These are phyloP conservation scores for Alca torda DNA, from an alignment of 2,797 vertebrate species.

Conservation along the genomic window DNA sequence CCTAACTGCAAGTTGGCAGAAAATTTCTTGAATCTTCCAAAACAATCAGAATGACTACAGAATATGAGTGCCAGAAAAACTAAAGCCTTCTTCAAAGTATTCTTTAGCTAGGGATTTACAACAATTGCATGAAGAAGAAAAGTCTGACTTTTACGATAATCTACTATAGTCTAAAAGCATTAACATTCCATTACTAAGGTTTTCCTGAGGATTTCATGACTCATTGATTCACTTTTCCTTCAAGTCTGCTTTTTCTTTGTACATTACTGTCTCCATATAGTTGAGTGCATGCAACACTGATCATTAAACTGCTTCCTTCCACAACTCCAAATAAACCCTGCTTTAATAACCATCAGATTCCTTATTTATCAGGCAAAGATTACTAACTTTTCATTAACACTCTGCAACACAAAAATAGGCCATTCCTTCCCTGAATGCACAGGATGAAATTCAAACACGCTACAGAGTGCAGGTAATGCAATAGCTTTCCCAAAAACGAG, in stretches of 20 bases:
- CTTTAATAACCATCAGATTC: conserved; percentile 50
- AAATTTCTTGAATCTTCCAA: conserved; percentile 72
- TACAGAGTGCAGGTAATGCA: conserved; percentile 39
- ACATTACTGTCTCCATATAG: conserved; percentile 58
- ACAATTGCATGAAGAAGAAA: conserved; percentile 77
- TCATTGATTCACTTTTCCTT: conserved; percentile 76
- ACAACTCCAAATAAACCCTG: conserved; percentile 39
- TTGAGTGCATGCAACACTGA: conserved; percentile 44
- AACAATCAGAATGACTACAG: conserved; percentile 77
- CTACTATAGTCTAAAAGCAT: conserved; percentile 85
- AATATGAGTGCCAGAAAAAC: conserved; percentile 75
- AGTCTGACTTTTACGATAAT: conserved; percentile 89
- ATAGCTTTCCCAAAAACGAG: not conserved
- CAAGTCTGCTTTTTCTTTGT: conserved; percentile 70
- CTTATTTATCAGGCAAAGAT: conserved; percentile 43
- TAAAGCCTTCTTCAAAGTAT: conserved; percentile 78
- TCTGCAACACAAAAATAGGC: not conserved
- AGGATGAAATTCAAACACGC: conserved; percentile 36
- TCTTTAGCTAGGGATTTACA: conserved; percentile 79
- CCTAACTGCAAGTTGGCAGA: conserved; percentile 67
- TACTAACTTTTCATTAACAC: conserved; percentile 20
- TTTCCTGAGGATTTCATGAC: conserved; percentile 79
- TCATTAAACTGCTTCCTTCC: conserved; percentile 74
- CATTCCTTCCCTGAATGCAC: not conserved
- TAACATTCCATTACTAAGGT: conserved; percentile 85